Evolutionary conservation across 2,113 vertebrate genomes (phyloP).

Genomic region (Dolichallabes microphthalmus): DNA sequence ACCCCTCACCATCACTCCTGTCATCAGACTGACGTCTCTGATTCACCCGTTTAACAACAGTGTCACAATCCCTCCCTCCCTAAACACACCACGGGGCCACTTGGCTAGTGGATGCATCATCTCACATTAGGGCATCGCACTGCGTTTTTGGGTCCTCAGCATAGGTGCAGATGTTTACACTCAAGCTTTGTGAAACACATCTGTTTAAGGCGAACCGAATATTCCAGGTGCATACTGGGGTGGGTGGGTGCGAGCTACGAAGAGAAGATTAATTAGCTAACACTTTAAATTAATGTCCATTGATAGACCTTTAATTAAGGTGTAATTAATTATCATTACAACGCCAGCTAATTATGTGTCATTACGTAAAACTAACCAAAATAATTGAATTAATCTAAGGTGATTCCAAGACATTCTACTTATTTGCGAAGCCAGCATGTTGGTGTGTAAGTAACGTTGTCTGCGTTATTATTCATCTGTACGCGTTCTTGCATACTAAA

Average conservation of each 20-base stretch:
- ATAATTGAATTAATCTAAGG: constrained; percentile 72
- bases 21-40: constrained; percentile 58
- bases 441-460: constrained; percentile 40
- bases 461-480: constrained; percentile 37
- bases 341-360: constrained; percentile 63
- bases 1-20: constrained; percentile 46
- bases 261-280: constrained; percentile 73
- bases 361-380: constrained; percentile 64
- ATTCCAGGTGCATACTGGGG: constrained; percentile 42
- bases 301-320: constrained; percentile 74
- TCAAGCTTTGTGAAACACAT: constrained; percentile 30
- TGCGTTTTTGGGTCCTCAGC: neutral
- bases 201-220: constrained; percentile 52
- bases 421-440: constrained; percentile 56
- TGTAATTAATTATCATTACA: constrained; percentile 76
- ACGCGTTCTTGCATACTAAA: constrained; percentile 43
- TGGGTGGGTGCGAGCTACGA: constrained; percentile 56
- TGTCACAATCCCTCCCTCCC: constrained; percentile 34
- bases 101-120: constrained; percentile 35
- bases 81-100: constrained; percentile 33
- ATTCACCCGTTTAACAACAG: constrained; percentile 58
- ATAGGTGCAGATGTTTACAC: constrained; percentile 49
- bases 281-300: constrained; percentile 75
- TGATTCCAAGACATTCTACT: constrained; percentile 62
- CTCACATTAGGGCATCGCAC: neutral